Evolutionary conservation across 2,797 vertebrate genomes (phyloP).

Genomic region (Telmatherina bonti): DNA sequence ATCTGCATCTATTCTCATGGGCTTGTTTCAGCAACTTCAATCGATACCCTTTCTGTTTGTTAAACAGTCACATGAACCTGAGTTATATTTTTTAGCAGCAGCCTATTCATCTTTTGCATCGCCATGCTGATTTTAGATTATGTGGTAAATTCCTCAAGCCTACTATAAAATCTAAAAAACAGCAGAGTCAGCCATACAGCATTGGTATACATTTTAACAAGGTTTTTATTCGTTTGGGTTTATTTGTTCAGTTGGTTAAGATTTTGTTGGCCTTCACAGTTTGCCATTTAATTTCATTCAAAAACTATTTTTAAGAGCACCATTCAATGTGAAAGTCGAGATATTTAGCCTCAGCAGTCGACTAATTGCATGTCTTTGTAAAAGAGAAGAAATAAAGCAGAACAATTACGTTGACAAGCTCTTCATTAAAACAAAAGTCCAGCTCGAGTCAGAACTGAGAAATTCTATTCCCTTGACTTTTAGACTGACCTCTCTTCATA

Average conservation of each 20-base stretch:
- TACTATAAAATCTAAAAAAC: conserved; percentile 31
- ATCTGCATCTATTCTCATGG: conserved; percentile 72
- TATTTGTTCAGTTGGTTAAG: no score
- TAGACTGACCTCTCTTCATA: conserved; percentile 40
- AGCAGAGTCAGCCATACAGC: neutral
- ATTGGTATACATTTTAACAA: neutral
- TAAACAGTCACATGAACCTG: conserved; percentile 67
- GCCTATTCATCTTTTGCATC: conserved; percentile 52
- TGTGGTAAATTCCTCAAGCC: conserved; percentile 30
- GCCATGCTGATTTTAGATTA: conserved; percentile 53
- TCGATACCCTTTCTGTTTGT: conserved; percentile 71
- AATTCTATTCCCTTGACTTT: conserved; percentile 52
- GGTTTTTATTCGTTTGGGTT: neutral
- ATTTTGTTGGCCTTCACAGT: neutral
- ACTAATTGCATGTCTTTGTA: conserved; percentile 43
- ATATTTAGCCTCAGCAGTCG: conserved; percentile 42
- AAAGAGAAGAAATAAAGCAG: conserved; percentile 54
- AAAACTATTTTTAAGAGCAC: neutral
- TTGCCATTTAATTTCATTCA: conserved; percentile 12
- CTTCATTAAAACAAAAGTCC: conserved; percentile 61
- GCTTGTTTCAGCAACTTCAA: conserved; percentile 66
- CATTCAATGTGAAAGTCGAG: conserved; percentile 17
- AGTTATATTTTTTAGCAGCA: conserved; percentile 60
- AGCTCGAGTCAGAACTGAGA: conserved; percentile 22
- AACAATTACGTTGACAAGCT: conserved; percentile 67